Evolutionary conservation across 2,113 vertebrate genomes (phyloP), one percentile per base, ranked within the genome.

Genomic region (Prinia subflava): DNA sequence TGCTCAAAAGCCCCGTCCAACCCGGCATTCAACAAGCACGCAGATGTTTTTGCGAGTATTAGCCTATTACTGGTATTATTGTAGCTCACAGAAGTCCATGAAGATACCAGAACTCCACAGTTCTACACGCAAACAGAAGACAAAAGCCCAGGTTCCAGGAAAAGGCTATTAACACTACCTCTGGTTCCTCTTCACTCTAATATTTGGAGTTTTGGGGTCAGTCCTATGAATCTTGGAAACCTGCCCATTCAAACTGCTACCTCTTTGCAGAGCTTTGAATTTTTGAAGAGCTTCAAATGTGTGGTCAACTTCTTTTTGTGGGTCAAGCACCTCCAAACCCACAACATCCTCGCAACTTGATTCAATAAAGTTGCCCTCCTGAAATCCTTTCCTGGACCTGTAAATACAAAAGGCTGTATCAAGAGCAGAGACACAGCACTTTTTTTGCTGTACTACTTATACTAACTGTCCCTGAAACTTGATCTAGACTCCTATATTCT

Each of bases 281-380:
- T 19, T 9, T 37, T 1, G 2, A 63, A 62, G 14, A 93, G 12
- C n/a, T 49, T 70, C n/a, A 49, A 53, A 50, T 69, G 6, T 60
- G 9, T 27, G 13, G 23, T n/a, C 17, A 63, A 15, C 5, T 27
- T 15, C 13, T 77, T 33, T 77, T 68, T 8, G 1, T 31, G 35
- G 46, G 59, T 27, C 33, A 77, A 68, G 6, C 17, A 55, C 8
- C 28, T 83, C 31, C 21, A 50, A 77, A 64, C 7, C 1, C 17
- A 63, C 28, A 52, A 31, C 9, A 9, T 7, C 4, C 23, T 16
- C 0, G 0, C 0, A 0, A 39, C 21, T 49, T 49, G 15, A 75
- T 83, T 60, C 15, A 6, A 39, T 49, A 19, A 67, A 31, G 6
- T 19, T 44, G 27, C n/a, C 24, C 63, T 68, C 35, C n/a, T 37